Conservation (phyloP, 1,140 invertebrate species). For the Drosophila mauritiana region DNA sequence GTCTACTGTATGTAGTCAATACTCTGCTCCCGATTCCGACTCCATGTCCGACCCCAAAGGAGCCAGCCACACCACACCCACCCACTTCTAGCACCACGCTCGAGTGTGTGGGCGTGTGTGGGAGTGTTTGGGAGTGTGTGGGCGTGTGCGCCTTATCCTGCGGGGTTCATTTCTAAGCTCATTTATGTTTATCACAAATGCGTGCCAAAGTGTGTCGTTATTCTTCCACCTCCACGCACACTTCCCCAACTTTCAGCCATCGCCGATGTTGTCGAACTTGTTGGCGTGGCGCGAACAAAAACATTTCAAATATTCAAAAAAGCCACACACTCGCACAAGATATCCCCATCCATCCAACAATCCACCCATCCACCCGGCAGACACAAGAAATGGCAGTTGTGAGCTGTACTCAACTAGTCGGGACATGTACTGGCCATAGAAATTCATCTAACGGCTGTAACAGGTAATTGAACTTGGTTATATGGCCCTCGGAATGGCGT, state of each 20-base stretch:
- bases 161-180: slow-evolving; percentile 85
- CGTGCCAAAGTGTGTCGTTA: slow-evolving; percentile 84
- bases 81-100: too few relatives aligned
- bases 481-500: slow-evolving; percentile 72
- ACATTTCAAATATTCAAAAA: slow-evolving; percentile 82
- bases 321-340: slow-evolving; percentile 20
- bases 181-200: slow-evolving; percentile 85
- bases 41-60: background rate
- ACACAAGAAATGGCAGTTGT: background rate
- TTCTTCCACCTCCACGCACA: slow-evolving; percentile 47
- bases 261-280: slow-evolving; percentile 29
- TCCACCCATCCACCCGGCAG: background rate
- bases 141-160: slow-evolving; percentile 66
- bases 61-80: slow-evolving; percentile 8
- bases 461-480: slow-evolving; percentile 84
- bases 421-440: slow-evolving; percentile 82
- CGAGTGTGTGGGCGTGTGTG: slow-evolving; percentile 22
- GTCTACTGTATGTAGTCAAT: slow-evolving; percentile 58
- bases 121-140: slow-evolving; percentile 2
- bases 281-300: slow-evolving; percentile 67
- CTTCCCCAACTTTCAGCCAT: slow-evolving; percentile 8
- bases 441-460: slow-evolving; percentile 85
- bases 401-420: slow-evolving; percentile 74
- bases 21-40: slow-evolving; percentile 12
- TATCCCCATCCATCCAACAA: background rate